These are phyloP conservation scores for Clarias laeviceps DNA, from an alignment of 2,797 vertebrate species.

Conservation along the genomic window DNA sequence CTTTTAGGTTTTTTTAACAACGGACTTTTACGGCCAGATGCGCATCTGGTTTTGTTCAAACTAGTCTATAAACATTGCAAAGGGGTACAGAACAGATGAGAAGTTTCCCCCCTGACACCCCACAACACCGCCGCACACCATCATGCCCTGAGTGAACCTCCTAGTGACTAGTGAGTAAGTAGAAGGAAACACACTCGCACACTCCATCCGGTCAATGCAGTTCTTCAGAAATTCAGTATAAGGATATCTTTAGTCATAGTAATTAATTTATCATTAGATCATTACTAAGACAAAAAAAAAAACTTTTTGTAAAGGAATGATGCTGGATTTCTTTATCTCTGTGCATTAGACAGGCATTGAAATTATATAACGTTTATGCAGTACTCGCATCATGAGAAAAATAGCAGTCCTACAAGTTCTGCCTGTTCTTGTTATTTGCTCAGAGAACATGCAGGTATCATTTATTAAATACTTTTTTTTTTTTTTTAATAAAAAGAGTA, in stretches of 20 bases:
- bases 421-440: neutral
- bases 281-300: neutral
- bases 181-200: neutral
- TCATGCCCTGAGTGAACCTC: conserved; percentile 21
- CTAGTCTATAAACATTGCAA: conserved; percentile 32
- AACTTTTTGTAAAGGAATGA: neutral
- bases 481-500: neutral
- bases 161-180: neutral
- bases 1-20: conserved; percentile 32
- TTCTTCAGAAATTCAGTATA: neutral
- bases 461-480: neutral
- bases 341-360: neutral
- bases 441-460: neutral
- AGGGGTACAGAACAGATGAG: conserved; percentile 14
- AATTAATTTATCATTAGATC: neutral
- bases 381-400: neutral
- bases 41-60: conserved; percentile 24
- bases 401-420: conserved; percentile 12
- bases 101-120: conserved; percentile 6
- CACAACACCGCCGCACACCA: neutral
- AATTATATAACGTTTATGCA: neutral
- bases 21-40: conserved; percentile 5
- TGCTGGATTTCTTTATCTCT: neutral
- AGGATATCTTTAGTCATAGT: neutral
- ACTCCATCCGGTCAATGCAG: neutral